A percentile compares a stretch with the other conserved stretches of the same genome.
These are phyloP conservation scores for Pangasius mekongensis DNA, from an alignment of 2,797 vertebrate species.

Conservation along the genomic window DNA sequence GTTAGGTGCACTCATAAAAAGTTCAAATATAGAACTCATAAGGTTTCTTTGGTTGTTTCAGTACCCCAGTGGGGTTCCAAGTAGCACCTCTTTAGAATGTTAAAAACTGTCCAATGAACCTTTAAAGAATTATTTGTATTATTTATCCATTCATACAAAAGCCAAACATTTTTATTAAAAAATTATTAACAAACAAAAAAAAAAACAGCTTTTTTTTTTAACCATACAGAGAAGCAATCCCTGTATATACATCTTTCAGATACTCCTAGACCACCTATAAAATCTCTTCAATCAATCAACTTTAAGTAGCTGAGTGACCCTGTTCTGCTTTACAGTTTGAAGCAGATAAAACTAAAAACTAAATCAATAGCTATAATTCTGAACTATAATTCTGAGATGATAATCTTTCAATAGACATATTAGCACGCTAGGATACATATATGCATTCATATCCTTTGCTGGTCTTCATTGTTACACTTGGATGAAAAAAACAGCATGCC, in stretches of 20 bases:
- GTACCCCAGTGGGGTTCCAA: not conserved
- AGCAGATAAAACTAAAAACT: no score
- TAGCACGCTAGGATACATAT: not conserved
- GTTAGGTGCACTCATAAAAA: not conserved
- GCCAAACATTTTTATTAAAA: no score
- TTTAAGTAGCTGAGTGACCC: not conserved
- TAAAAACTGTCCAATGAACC: not conserved
- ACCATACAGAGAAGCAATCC: not conserved
- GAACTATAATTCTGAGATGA: not conserved
- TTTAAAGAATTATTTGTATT: not conserved
- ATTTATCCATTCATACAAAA: not conserved
- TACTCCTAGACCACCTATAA: not conserved
- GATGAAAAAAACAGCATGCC: not conserved
- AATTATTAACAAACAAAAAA: not conserved
- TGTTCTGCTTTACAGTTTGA: not conserved
- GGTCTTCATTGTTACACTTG: not conserved
- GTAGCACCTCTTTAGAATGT: not conserved
- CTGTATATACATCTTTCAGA: not conserved
- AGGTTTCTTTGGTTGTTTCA: not conserved
- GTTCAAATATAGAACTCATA: not conserved
- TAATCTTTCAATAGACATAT: not conserved
- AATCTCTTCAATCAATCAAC: not conserved
- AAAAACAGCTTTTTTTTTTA: not conserved
- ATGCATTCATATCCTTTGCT: not conserved
- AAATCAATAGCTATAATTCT: not conserved